A percentile compares a stretch with the other conserved stretches of the same genome.
Evolutionary conservation across 2,113 vertebrate species (phyloP).

Genomic region (Cryptomyrus ogoouensis): DNA sequence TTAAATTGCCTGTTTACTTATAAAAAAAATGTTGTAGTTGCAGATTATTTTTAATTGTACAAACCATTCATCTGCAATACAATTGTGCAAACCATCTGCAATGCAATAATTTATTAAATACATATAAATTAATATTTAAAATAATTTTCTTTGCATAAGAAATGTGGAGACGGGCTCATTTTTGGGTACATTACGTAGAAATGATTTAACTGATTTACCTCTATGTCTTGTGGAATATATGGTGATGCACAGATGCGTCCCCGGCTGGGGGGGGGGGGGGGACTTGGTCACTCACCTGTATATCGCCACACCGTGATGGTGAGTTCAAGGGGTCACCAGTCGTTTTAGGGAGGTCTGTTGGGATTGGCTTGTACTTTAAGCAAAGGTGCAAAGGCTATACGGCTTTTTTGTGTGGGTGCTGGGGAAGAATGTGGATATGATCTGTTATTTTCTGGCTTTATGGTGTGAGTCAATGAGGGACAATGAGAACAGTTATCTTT

Average conservation of each 20-base stretch:
- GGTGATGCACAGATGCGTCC: not conserved
- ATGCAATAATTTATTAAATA: not conserved
- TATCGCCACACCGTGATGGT: not conserved
- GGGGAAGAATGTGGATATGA: not conserved
- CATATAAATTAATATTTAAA: not conserved
- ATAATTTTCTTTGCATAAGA: not conserved
- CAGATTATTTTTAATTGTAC: not conserved
- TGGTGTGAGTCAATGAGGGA: not conserved
- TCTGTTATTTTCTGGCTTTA: not conserved
- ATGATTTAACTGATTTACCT: not conserved
- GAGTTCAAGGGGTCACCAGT: not conserved
- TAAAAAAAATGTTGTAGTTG: not conserved
- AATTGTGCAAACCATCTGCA: not conserved
- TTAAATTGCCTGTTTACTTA: not conserved
- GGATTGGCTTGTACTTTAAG: not conserved
- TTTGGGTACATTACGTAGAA: not conserved
- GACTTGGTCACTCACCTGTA: not conserved
- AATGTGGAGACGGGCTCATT: not conserved
- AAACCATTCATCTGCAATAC: not conserved
- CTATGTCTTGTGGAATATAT: not conserved
- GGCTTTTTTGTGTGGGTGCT: not conserved
- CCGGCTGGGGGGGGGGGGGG: too few species aligned
- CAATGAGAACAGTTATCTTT: not conserved
- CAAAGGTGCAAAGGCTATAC: not conserved
- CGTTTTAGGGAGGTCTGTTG: not conserved